Base-by-base conservation (phyloP, 1,140 invertebrate genomes). In the Cydia amplana region DNA sequence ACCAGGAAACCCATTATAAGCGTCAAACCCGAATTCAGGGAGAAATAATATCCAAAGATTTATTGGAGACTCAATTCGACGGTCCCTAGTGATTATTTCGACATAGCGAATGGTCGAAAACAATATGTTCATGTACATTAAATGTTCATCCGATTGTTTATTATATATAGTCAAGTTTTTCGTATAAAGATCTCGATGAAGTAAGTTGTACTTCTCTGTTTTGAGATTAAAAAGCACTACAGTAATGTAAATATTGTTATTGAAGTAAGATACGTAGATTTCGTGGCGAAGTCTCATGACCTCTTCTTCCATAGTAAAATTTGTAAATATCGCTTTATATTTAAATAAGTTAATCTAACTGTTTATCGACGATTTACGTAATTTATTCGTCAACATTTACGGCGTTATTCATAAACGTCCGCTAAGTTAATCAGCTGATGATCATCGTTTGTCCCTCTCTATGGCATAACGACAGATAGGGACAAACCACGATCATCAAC, bases 281-380 rank as follows among this genome's bases (percentile, higher is more conserved):
- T 85, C 83, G 87, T 80, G 80, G 75, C 85, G 88, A 86, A 82
- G 79, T 89, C 86, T 79, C 80, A 85, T 82, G 79, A 82, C 84
- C 84, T 87, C 86, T 90, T 91, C 90, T 93, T 93, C 91, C 91
- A 93, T 93, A 93, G 91, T 86, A 85, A 93, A 93, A 91, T 91
- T 91, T 92, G 89, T 91, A 91, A 89, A 92, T 91, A 92, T 87
- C 86, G 81, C 85, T 87, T 89, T 86, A 87, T 88, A 87, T 86
- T 84, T 80, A 67, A 82, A 88, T 82, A 73, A 78, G 74, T 89
- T 90, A 91, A 87, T 83, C 79, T 79, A 84, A 85, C 85, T 77
- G 83, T 90, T 91, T 86, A 86, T 87, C 85, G 88, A 87, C 89
- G 89, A 92, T 89, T 85, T 81, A 82, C 83, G 80, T 91, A 86